These are phyloP conservation scores for Chaetops frenatus DNA, from an alignment of 2,113 vertebrate genomes.

Conservation along the genomic window DNA sequence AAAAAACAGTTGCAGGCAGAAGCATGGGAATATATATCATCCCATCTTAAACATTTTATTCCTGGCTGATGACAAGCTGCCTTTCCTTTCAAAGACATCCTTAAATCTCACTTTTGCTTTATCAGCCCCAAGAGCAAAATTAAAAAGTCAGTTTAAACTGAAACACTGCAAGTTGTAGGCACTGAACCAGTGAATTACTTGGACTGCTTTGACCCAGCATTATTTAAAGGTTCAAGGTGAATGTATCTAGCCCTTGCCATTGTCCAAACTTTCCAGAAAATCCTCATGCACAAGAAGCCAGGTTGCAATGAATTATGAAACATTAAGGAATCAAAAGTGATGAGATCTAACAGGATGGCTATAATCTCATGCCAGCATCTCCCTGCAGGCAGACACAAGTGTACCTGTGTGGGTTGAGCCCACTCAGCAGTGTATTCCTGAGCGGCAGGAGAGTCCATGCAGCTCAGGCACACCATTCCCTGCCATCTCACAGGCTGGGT, in stretches of 20 bases:
- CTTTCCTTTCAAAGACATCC: neutral
- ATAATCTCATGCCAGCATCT: neutral
- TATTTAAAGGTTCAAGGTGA: neutral
- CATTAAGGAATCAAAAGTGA: neutral
- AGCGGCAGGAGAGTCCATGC: neutral
- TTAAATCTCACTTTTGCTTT: neutral
- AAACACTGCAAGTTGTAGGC: neutral
- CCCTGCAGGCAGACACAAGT: neutral
- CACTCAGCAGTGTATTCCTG: neutral
- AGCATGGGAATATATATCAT: neutral
- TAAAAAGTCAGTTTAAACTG: neutral
- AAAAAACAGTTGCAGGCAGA: neutral
- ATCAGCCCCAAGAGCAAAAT: constrained; percentile 5
- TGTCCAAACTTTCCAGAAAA: neutral
- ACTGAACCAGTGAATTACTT: neutral
- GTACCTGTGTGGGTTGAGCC: neutral
- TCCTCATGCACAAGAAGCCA: fast-evolving
- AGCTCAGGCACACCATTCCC: fast-evolving
- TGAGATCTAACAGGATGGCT: neutral
- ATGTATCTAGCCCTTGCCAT: neutral
- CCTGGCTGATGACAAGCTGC: neutral
- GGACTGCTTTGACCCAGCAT: neutral
- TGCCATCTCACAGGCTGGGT: neutral
- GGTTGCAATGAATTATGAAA: neutral
- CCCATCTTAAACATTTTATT: neutral